Conservation (phyloP, 1,140 invertebrate species). For the Brachionus asplanchnoidis region DNA sequence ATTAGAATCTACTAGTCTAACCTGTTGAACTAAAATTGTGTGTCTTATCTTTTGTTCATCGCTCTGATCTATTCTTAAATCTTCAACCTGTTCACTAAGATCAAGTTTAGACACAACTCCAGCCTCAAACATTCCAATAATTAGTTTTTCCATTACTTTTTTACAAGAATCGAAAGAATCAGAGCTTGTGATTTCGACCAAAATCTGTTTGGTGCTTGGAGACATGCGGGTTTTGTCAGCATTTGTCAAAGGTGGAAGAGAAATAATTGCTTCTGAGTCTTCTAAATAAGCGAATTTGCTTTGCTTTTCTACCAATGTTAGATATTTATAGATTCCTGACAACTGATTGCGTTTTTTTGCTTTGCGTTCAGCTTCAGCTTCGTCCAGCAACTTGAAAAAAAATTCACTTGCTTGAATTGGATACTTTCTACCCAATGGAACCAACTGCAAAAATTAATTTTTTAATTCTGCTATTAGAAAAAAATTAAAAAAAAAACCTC, state of each 20-base stretch:
- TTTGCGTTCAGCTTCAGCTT: constrained; percentile 65
- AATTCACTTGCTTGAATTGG: constrained; percentile 64
- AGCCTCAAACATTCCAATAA: constrained; percentile 63
- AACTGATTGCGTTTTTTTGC: constrained; percentile 73
- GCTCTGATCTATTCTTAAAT: not conserved
- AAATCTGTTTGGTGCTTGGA: constrained; percentile 63
- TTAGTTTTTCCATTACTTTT: constrained; percentile 65
- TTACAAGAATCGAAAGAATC: constrained; percentile 65
- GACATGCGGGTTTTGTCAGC: constrained; percentile 68
- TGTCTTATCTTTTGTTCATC: constrained; percentile 42
- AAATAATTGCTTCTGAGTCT: constrained; percentile 66
- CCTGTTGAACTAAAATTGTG: constrained; percentile 63
- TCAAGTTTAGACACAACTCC: constrained; percentile 46
- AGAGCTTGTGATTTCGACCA: constrained; percentile 73
- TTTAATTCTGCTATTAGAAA: not conserved
- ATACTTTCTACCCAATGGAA: constrained; percentile 64
- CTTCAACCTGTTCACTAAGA: constrained; percentile 28
- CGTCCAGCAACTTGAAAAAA: constrained; percentile 65
- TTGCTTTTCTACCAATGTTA: constrained; percentile 72
- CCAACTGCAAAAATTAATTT: constrained; percentile 56
- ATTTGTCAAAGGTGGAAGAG: constrained; percentile 78
- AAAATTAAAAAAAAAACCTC: no score
- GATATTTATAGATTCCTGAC: constrained; percentile 74
- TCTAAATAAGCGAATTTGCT: constrained; percentile 67
- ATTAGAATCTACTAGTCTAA: constrained; percentile 66